Evolutionary conservation across 2,113 vertebrate species (phyloP).

Genomic region (Phylloscopus whistleri): DNA sequence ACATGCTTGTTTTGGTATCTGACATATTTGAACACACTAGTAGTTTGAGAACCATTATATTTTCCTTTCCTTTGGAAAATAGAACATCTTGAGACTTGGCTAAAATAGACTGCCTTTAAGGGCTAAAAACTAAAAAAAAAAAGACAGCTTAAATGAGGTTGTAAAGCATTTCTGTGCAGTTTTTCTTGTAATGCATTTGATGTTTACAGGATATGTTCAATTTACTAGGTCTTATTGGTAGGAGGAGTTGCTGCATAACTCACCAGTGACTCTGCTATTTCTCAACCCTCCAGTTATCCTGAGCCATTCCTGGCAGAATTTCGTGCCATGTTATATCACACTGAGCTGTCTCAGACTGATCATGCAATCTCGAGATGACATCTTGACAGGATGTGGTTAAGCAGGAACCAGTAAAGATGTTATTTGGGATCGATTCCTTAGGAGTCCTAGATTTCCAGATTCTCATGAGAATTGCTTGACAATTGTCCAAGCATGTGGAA

Average conservation of each 20-base stretch:
- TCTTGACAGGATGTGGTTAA: slow-evolving; percentile 10
- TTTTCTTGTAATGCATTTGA: background rate
- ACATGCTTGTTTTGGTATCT: background rate
- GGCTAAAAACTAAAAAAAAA: background rate
- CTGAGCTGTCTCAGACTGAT: background rate
- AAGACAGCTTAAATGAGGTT: background rate
- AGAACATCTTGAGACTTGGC: background rate
- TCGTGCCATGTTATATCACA: background rate
- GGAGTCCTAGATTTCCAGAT: background rate
- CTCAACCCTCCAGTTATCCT: background rate
- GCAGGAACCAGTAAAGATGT: background rate
- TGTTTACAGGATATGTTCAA: background rate
- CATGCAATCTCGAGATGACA: background rate
- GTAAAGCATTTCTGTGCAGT: background rate
- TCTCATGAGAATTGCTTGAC: background rate
- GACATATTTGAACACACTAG: background rate
- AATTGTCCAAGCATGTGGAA: background rate
- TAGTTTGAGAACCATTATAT: background rate
- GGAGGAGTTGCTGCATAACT: slow-evolving; percentile 30
- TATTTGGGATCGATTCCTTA: background rate
- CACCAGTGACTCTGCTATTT: slow-evolving; percentile 7
- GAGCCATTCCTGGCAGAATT: slow-evolving; percentile 39
- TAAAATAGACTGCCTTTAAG: background rate
- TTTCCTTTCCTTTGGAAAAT: background rate
- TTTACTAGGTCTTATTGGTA: background rate